Evolutionary conservation across 2,113 vertebrate genomes (phyloP).

Genomic region (Hyaena hyaena): DNA sequence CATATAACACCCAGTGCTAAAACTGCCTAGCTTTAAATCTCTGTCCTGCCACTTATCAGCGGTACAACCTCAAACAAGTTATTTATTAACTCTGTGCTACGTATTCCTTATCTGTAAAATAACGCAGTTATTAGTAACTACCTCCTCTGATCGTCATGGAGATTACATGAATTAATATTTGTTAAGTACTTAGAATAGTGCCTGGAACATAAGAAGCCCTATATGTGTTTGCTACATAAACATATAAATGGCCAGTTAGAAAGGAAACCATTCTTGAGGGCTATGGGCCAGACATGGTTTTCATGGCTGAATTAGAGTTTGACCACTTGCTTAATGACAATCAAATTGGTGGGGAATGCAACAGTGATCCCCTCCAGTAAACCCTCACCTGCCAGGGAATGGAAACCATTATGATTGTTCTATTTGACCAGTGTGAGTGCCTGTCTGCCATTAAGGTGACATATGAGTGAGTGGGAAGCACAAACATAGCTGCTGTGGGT

Average conservation of each 20-base stretch:
- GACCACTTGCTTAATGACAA: background rate
- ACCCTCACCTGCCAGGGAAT: background rate
- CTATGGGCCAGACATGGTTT: background rate
- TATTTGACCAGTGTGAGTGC: background rate
- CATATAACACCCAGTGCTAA: too few relatives aligned
- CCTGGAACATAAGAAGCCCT: background rate
- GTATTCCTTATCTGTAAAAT: constrained; percentile 34
- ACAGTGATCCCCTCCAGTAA: background rate
- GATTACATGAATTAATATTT: constrained; percentile 45
- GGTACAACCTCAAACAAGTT: background rate
- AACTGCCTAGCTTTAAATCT: background rate
- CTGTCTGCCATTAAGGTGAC: background rate
- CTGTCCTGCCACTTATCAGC: background rate
- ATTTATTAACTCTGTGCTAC: constrained; percentile 18
- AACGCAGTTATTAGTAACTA: constrained; percentile 11
- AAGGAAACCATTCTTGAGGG: background rate
- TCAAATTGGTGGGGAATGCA: background rate
- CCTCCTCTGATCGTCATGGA: background rate
- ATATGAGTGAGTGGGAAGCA: background rate
- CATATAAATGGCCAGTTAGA: background rate
- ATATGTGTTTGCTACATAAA: background rate
- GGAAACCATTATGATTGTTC: background rate
- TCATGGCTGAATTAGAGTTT: background rate
- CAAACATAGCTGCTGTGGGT: background rate
- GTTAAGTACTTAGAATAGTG: constrained; percentile 32